phyloP scores from a whole-genome alignment of 2,797 vertebrate genomes.

The Tokudaia muenninki region DNA sequence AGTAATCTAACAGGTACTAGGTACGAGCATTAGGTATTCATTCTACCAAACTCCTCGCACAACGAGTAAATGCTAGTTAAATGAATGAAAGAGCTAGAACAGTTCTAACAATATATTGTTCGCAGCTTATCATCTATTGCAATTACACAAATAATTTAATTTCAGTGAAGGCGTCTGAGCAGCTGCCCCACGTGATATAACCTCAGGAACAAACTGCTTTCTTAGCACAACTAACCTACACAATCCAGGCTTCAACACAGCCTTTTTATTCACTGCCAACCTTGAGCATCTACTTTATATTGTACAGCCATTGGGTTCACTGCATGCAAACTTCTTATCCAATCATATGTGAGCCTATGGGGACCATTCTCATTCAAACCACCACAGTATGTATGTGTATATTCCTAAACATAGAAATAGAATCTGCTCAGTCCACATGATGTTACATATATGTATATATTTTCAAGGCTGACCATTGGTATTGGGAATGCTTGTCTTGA shows the following conservation, averaged over 20 bases:
- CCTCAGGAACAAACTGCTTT: constrained; percentile 25
- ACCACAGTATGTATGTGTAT: neutral
- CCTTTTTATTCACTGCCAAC: constrained; percentile 72
- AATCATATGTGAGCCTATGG: neutral
- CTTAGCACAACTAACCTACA: constrained; percentile 78
- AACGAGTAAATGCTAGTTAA: constrained; percentile 61
- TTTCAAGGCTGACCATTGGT: neutral
- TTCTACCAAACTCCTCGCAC: constrained; percentile 51
- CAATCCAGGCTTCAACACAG: constrained; percentile 77
- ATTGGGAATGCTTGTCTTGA: neutral
- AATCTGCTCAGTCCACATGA: neutral
- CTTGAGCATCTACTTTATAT: constrained; percentile 82
- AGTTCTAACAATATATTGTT: constrained; percentile 32
- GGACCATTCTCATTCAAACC: neutral
- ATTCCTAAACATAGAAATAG: neutral
- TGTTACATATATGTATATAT: neutral
- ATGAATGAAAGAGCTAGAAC: constrained; percentile 1
- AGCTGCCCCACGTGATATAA: constrained; percentile 57
- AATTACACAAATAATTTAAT: neutral
- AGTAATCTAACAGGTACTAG: constrained; percentile 37
- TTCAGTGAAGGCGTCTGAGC: constrained; percentile 82
- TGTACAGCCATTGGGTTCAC: constrained; percentile 22
- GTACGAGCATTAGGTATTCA: neutral
- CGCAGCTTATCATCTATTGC: constrained; percentile 35
- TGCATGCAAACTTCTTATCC: constrained; percentile 8